Evolutionary conservation across 2,797 vertebrate genomes (phyloP).

Genomic region (Falco biarmicus): DNA sequence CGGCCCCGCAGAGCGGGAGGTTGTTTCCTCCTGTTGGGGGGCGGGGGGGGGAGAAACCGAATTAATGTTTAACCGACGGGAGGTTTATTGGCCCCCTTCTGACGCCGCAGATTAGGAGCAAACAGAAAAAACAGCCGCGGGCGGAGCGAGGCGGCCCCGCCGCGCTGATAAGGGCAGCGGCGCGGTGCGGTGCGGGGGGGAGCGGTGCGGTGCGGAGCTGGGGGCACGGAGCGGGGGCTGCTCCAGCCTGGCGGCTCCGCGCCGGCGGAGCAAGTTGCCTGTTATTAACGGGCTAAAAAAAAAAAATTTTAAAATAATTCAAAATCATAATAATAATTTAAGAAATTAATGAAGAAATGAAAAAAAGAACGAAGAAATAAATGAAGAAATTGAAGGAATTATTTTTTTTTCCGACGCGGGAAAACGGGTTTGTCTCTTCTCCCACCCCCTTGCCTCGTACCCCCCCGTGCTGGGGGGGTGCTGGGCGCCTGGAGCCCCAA

Average conservation of each 20-base stretch:
- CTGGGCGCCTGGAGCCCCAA: neutral
- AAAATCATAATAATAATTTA: too few relatives aligned
- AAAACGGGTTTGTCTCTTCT: too few relatives aligned
- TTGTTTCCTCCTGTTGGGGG: neutral
- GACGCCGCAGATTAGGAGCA: conserved; percentile 28
- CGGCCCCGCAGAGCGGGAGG: neutral
- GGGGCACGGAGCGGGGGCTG: neutral
- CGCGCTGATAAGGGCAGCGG: conserved; percentile 18
- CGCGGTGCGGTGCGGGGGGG: neutral
- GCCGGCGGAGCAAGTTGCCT: neutral
- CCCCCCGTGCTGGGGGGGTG: too few relatives aligned
- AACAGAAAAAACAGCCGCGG: conserved; percentile 37
- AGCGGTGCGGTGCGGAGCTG: neutral
- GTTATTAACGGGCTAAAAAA: neutral
- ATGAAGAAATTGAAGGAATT: too few relatives aligned
- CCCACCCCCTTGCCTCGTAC: too few relatives aligned
- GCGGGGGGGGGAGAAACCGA: neutral
- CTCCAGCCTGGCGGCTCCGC: neutral
- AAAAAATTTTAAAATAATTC: too few relatives aligned
- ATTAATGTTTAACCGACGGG: conserved; percentile 58
- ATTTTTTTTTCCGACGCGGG: too few relatives aligned
- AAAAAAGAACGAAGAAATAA: too few relatives aligned
- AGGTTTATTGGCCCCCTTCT: conserved; percentile 56
- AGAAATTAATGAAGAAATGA: too few relatives aligned
- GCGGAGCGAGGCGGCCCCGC: conserved; percentile 7